Evolutionary conservation across 1,140 invertebrate genomes (phyloP), one percentile per base, ranked within the genome.

Genomic region (Diorhabda elongata): DNA sequence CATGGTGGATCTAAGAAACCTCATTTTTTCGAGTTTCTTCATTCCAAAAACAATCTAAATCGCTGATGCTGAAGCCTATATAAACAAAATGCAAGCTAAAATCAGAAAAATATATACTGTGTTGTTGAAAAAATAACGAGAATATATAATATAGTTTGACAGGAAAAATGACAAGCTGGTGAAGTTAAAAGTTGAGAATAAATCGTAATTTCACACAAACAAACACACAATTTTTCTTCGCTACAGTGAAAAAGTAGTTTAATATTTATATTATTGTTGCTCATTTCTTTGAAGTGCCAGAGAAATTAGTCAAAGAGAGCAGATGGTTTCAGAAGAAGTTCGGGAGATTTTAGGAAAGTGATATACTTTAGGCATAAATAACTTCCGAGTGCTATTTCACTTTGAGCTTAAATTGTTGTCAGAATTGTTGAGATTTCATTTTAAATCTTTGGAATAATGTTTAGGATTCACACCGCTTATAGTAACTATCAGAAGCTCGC

Each of bases 321-420:
- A 52, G 47, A 52, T 52, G 47, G 47, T 52, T 52, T 52, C n/a
- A 6, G 47, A n/a, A 52, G 47, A 52, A 52, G 47, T 52, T 52
- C n/a, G 2, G 47, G 47, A 52, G 47, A 52, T 52, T 52, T 52
- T n/a, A 6, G 6, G 47, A n/a, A 52, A 52, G 47, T 52, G 47
- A 52, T 52, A 52, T 52, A 52, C 47, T 52, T 52, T 52, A 6
- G n/a, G n/a, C 47, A 52, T 52, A 52, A 52, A 52, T 52, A 52
- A 52, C 47, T 52, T 52, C 26, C 47, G 47, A 52, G 47, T 52
- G 47, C n/a, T 52, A 52, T 52, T 52, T 52, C n/a, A 52, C 47
- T 52, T 52, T 8, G n/a, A 6, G 47, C 47, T 52, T 52, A 8
- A 52, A 52, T 52, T 52, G 3, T 52, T 52, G n/a, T n/a, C 6